Evolutionary conservation across 2,113 vertebrate species (phyloP).

Genomic region (Microcebus jonahi): DNA sequence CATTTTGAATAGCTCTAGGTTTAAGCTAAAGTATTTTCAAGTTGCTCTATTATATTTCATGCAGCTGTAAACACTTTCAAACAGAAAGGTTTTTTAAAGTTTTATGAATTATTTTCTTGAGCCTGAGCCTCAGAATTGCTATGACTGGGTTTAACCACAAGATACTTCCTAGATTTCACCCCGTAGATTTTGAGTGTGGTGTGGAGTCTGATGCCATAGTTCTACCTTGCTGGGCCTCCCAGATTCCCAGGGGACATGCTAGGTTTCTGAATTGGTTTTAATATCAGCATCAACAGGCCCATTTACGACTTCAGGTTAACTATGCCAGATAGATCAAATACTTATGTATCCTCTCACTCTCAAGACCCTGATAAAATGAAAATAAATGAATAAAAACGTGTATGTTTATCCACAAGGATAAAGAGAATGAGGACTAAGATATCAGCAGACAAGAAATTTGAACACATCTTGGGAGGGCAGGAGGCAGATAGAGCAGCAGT

Average conservation of each 20-base stretch:
- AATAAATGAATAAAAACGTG: neutral
- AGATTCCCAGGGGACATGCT: neutral
- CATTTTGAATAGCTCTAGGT: neutral
- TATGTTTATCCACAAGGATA: neutral
- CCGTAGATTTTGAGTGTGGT: neutral
- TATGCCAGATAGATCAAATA: neutral
- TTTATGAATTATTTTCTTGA: constrained; percentile 28
- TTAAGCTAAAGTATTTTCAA: neutral
- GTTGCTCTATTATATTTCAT: neutral
- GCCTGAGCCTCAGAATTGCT: neutral
- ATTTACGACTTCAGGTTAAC: neutral
- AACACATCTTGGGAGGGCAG: neutral
- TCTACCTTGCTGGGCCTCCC: neutral
- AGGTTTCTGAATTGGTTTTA: neutral
- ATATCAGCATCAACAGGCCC: neutral
- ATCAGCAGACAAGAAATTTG: neutral
- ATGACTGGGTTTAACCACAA: neutral
- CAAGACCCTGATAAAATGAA: neutral
- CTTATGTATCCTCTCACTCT: neutral
- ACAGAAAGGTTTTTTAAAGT: neutral
- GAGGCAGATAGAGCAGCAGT: neutral
- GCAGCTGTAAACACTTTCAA: neutral
- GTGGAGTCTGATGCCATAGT: neutral
- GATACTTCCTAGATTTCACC: neutral
- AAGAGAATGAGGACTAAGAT: neutral